A percentile compares a stretch with the other conserved stretches of the same genome.
phyloP scores from a whole-genome alignment of 2,888 invertebrate species.

The Falcaria lacertinaria region DNA sequence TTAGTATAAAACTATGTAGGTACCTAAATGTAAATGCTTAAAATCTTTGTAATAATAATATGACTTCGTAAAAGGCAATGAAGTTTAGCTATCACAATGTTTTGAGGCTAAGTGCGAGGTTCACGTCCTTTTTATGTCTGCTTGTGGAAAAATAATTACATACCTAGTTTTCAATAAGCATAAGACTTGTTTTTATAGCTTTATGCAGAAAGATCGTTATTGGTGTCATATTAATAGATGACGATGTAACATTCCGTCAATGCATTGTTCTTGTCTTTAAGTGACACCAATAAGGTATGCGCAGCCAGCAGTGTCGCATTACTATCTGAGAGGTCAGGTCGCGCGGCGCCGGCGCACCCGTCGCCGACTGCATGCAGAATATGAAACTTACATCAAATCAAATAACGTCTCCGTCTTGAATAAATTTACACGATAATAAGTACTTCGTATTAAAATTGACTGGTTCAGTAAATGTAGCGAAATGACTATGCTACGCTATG shows the following conservation, averaged over 20 bases:
- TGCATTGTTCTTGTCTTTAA: not conserved
- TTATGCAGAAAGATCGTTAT: not conserved
- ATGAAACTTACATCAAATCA: conserved; percentile 9
- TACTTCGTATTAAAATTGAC: not conserved
- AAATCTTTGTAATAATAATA: no score
- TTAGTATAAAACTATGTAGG: no score
- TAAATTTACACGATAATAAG: not conserved
- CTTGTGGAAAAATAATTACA: not conserved
- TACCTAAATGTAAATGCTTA: no score
- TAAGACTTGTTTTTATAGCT: not conserved
- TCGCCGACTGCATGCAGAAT: conserved; percentile 16
- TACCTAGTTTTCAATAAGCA: not conserved
- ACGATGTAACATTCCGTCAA: not conserved
- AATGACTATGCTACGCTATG: no score
- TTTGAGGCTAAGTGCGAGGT: no score
- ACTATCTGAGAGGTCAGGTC: conserved; percentile 18
- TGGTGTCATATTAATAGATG: not conserved
- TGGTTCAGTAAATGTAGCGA: not conserved
- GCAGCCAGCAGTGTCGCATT: conserved; percentile 15
- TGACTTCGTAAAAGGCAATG: no score
- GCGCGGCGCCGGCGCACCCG: conserved; percentile 21
- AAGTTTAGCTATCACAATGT: no score
- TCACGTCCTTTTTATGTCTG: not conserved
- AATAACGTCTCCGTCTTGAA: not conserved
- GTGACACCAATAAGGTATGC: conserved; percentile 3